Evolutionary conservation across 1,140 invertebrate species (phyloP), one percentile per base, ranked within the genome.

Genomic region (Pseudomyrmex cubaensis): DNA sequence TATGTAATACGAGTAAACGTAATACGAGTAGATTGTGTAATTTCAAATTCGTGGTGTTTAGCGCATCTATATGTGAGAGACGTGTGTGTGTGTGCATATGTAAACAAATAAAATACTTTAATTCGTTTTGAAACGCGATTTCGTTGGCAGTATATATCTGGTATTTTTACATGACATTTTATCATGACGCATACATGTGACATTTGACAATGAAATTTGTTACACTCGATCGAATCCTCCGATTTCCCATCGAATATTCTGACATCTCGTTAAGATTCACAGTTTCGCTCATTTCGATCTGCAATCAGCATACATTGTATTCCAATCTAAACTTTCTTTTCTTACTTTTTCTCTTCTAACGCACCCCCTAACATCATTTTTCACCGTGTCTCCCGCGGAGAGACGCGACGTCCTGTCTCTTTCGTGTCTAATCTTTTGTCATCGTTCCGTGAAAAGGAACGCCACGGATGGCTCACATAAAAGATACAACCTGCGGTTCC

Each of bases 401-500:
- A 69, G 17, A 20, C 35, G 44, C 35, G 35, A 69, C 70, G 17
- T 15, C 48, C 78, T 46, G 46, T 48, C 78, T 82, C 57, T 17
- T n/a, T 25, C 52, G 20, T 56, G 62, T 83, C 72, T 75, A 63
- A 72, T 84, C 85, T 85, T 88, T 85, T 82, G 86, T 87, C 82
- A 63, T 85, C 70, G 63, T 84, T 84, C 59, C 52, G 50, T 57
- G 82, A 87, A 56, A 87, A 87, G 80, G 82, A 84, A 86, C 35
- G 69, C 57, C 25, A 62, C 15, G 59, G 35, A 83, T 44, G 80
- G 62, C 48, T 54, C 59, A 46, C 72, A 59, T 64, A 83, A 75
- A 77, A 77, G 59, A 83, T 57, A 76, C 80, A 64, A 76, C 59
- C 78, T 75, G 56, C 46, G 22, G 59, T 61, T 44, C 48, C n/a